Conservation (phyloP, 2,797 vertebrate species). For the Lemur catta region DNA sequence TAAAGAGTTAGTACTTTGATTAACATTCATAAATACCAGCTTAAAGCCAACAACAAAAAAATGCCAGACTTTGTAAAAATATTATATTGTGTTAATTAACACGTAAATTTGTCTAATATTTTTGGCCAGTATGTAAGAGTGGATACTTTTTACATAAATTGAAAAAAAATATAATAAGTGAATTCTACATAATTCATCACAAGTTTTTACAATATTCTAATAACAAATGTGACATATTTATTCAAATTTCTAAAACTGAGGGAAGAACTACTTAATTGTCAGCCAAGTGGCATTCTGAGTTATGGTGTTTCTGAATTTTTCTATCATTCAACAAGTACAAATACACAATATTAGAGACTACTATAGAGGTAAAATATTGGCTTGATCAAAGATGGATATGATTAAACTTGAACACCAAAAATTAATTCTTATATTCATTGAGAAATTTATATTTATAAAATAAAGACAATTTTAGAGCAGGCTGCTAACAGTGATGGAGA, state of each 20-base stretch:
- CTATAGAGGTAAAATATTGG: not conserved
- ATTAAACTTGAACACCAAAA: not conserved
- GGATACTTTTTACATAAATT: not conserved
- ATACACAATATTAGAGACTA: not conserved
- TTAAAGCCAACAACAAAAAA: not conserved
- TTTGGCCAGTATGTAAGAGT: not conserved
- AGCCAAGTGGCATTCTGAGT: not conserved
- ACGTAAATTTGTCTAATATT: not conserved
- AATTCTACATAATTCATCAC: not conserved
- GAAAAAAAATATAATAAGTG: not conserved
- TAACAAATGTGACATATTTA: not conserved
- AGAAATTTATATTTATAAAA: not conserved
- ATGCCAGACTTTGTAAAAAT: not conserved
- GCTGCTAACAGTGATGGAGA: not conserved
- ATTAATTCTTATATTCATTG: not conserved
- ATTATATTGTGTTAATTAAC: not conserved
- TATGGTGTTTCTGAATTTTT: not conserved
- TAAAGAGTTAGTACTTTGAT: not conserved
- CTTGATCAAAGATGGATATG: not conserved
- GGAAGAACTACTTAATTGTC: not conserved
- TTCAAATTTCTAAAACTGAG: not conserved
- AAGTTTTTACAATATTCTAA: not conserved
- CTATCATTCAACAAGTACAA: not conserved
- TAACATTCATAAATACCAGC: not conserved
- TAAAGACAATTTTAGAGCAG: not conserved